These are phyloP conservation scores for Calephelis nemesis DNA, from an alignment of 1,140 invertebrate species.

Conservation along the genomic window DNA sequence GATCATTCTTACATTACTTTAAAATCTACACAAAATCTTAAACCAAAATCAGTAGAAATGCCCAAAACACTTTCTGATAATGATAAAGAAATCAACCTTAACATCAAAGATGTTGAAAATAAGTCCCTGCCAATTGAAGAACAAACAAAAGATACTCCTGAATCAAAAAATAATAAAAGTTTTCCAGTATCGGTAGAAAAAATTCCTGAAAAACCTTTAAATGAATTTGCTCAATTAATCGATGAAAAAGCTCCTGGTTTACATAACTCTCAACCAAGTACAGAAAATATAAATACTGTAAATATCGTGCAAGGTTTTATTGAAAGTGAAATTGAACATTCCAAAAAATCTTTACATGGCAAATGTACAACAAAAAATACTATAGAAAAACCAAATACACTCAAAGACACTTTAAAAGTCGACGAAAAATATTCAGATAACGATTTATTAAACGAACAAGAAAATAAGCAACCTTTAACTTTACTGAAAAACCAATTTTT, in stretches of 20 bases:
- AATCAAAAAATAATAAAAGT: neutral
- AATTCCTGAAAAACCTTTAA: neutral
- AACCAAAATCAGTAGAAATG: constrained; percentile 63
- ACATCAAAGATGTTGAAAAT: constrained; percentile 76
- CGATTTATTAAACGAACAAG: neutral
- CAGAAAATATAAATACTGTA: neutral
- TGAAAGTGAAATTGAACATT: constrained; percentile 31
- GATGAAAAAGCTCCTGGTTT: neutral
- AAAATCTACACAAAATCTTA: neutral
- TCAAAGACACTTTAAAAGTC: neutral
- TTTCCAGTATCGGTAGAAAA: neutral
- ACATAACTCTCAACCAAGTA: neutral
- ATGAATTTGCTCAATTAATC: too few species aligned
- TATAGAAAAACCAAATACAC: neutral
- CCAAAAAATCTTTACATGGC: neutral
- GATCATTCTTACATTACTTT: constrained; percentile 23
- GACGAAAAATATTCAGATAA: neutral
- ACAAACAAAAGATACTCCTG: constrained; percentile 7
- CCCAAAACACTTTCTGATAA: constrained; percentile 82
- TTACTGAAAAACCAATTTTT: neutral
- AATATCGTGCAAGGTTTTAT: constrained; percentile 18
- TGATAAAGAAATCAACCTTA: constrained; percentile 80
- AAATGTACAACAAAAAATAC: neutral
- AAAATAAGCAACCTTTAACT: neutral
- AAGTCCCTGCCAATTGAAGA: neutral